These are phyloP conservation scores for Dusona sp. DNA, from an alignment of 2,888 invertebrate genomes.

Conservation along the genomic window DNA sequence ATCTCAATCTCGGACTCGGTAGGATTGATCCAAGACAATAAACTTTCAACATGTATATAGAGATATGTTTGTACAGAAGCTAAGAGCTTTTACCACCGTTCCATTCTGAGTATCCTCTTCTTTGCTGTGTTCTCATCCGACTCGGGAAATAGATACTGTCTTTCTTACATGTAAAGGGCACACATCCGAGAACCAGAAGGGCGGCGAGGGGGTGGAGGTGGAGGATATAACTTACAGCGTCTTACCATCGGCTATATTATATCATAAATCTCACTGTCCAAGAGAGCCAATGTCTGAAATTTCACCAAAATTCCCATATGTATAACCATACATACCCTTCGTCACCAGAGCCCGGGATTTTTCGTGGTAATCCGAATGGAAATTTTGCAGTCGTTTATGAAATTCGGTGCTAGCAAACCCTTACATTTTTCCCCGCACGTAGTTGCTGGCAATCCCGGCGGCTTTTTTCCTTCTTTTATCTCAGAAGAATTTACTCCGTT, in stretches of 20 bases:
- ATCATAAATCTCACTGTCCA: constrained; percentile 59
- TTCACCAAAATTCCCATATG: constrained; percentile 16
- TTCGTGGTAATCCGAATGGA: constrained; percentile 59
- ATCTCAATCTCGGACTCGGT: constrained; percentile 44
- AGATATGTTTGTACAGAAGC: background rate
- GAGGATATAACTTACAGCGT: constrained; percentile 42
- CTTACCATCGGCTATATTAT: constrained; percentile 30
- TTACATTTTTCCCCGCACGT: background rate
- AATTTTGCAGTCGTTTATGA: constrained; percentile 62
- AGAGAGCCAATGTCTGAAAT: constrained; percentile 44
- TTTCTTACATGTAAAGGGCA: constrained; percentile 8
- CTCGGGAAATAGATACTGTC: constrained; percentile 35
- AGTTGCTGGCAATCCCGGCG: constrained; percentile 12
- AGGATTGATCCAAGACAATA: constrained; percentile 37
- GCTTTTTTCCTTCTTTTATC: constrained; percentile 31
- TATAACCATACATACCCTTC: background rate
- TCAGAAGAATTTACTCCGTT: constrained; percentile 17
- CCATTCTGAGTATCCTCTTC: constrained; percentile 9
- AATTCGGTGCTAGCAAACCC: constrained; percentile 52
- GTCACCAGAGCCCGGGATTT: constrained; percentile 26
- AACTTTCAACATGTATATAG: constrained; percentile 37
- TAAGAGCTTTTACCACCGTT: constrained; percentile 38
- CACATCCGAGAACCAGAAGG: background rate
- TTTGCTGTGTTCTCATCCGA: background rate
- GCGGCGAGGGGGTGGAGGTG: background rate